Base-by-base conservation (phyloP, 1,140 invertebrate genomes). In the Leptinotarsa lineolata region DNA sequence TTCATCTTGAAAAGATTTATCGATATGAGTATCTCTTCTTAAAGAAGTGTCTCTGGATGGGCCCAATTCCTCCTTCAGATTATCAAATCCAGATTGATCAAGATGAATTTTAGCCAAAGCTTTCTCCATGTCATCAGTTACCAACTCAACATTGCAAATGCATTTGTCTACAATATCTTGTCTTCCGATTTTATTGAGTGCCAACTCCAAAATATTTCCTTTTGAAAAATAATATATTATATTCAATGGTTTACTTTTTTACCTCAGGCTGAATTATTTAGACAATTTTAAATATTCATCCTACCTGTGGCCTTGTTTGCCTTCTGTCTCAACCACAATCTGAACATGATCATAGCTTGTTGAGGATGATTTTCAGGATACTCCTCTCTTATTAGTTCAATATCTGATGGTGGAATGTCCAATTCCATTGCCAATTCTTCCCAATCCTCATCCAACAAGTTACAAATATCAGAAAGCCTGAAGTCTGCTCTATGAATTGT, bases 151-250 rank as follows among this genome's bases (percentile, higher is more conserved):
- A 81, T 94, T 94, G 78, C 91, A 92, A 80, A 95, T 94, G 83
- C 93, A 95, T 79, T 92, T 91, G 70, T 90, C 89, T 3, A 95
- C 91, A 66, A 95, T 93, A 83, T 95, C 93, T 74, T 92, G 90
- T 45, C 93, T 85, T 21, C 89, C 89, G 60, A 95, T 94, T 80
- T 89, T 90, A 72, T 90, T 88, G 22, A 95, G 83, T 22, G 91
- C 92, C 81, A 90, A 90, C 83, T 94, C 92, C 72, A 95, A 84
- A 48, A 88, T 88, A 82, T 94, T 94, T 58, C 93, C 93, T 88
- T 39, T 39, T 3, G 30, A 39, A 39, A 39, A 39, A 39, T 39
- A 39, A 39, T 39, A 39, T 39, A 30, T 8, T 1, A 30, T 30
- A 39, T 39, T 59, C 5, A 59, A n/a, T n/a, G 58, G 20, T 18